Percentiles rank a stretch among this genome's conserved stretches.
Conservation (phyloP, 2,113 vertebrate genomes). For the Scomber colias region DNA sequence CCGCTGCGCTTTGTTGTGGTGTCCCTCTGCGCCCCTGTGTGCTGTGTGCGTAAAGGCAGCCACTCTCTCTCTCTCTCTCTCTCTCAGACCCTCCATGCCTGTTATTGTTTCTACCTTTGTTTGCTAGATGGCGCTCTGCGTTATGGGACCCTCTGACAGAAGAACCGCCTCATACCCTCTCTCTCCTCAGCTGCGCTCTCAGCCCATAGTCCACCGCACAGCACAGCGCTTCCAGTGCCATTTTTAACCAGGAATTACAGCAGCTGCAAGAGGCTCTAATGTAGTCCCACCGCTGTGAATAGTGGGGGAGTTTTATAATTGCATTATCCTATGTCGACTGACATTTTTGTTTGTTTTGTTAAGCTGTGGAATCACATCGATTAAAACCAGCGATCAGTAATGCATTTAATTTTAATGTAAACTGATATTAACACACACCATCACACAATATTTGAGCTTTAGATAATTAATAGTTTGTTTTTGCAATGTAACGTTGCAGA, state of each 20-base stretch:
- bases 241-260: slow-evolving; percentile 51
- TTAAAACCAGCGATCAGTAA: slow-evolving; percentile 56
- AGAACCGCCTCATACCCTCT: slow-evolving; percentile 71
- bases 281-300: slow-evolving; percentile 22
- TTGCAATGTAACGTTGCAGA: slow-evolving; percentile 36
- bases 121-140: slow-evolving; percentile 97
- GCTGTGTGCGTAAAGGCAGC: slow-evolving; percentile 62
- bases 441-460: slow-evolving; percentile 36
- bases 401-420: slow-evolving; percentile 45
- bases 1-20: slow-evolving; percentile 58
- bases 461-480: slow-evolving; percentile 60
- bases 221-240: slow-evolving; percentile 39
- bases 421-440: slow-evolving; percentile 38
- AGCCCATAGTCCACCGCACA: slow-evolving; percentile 47
- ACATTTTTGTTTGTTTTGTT: slow-evolving; percentile 49
- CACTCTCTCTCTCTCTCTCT: slow-evolving; percentile 41
- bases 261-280: slow-evolving; percentile 45
- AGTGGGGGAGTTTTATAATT: slow-evolving; percentile 42
- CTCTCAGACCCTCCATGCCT: slow-evolving; percentile 59
- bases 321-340: slow-evolving; percentile 43
- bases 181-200: slow-evolving; percentile 52
- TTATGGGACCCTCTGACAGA: slow-evolving; percentile 86
- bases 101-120: slow-evolving; percentile 89
- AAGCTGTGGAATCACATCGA: slow-evolving; percentile 50
- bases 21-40: slow-evolving; percentile 61